A percentile compares a stretch with the other conserved stretches of the same genome.
These are phyloP conservation scores for Lepidurus packardi DNA, from an alignment of 1,140 invertebrate species.

Conservation along the genomic window DNA sequence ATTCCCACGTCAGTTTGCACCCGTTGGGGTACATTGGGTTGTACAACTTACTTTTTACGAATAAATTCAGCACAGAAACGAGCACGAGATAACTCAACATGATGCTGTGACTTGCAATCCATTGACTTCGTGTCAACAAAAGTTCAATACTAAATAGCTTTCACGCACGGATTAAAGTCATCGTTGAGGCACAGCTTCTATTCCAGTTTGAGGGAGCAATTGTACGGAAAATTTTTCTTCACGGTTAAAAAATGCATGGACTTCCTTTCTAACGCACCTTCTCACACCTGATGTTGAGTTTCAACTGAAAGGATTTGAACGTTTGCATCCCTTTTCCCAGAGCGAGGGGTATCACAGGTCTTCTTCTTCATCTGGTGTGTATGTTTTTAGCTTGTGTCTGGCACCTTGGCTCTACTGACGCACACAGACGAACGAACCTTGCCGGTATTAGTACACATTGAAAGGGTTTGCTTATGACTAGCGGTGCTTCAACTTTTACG, in stretches of 20 bases:
- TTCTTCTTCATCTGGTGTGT: neutral
- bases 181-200: neutral
- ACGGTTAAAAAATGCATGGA: neutral
- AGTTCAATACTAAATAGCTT: neutral
- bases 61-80: neutral
- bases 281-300: neutral
- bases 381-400: neutral
- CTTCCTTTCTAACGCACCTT: constrained; percentile 24
- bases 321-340: neutral
- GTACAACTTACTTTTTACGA: neutral
- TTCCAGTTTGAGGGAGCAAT: neutral
- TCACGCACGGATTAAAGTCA: neutral
- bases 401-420: too few relatives aligned
- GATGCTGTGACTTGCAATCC: neutral
- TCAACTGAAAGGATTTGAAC: neutral
- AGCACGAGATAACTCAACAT: neutral
- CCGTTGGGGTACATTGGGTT: neutral
- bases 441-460: too few relatives aligned
- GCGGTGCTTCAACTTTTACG: too few relatives aligned
- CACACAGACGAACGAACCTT: too few relatives aligned
- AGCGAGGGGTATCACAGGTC: neutral
- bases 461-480: too few relatives aligned
- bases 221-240: neutral
- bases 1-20: neutral
- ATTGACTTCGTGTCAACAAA: neutral